A percentile compares a stretch with the other conserved stretches of the same genome.
These are phyloP conservation scores for Dufourea novaeangliae DNA, from an alignment of 1,140 invertebrate genomes.

Conservation along the genomic window DNA sequence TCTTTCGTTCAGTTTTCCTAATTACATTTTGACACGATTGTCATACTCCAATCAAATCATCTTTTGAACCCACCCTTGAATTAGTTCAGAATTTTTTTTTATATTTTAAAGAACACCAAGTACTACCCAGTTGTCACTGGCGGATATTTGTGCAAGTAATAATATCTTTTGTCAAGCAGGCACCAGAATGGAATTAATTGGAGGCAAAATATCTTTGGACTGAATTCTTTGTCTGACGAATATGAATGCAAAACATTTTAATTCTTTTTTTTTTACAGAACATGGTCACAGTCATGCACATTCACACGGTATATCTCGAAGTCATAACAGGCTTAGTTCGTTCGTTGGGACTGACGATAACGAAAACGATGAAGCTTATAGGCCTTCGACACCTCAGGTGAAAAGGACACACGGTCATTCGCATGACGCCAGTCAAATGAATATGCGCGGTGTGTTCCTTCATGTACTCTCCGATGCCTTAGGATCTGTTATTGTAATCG, in stretches of 20 bases:
- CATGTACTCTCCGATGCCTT: slow-evolving; percentile 98
- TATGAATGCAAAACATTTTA: background rate
- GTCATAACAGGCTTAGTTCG: slow-evolving; percentile 84
- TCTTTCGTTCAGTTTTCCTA: no score
- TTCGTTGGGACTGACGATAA: slow-evolving; percentile 89
- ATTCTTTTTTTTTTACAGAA: slow-evolving; percentile 82
- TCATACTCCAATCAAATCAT: no score
- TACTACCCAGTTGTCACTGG: no score
- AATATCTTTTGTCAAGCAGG: no score
- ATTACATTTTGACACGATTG: no score
- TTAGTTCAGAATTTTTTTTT: no score
- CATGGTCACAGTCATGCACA: slow-evolving; percentile 89
- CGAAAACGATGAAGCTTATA: slow-evolving; percentile 89
- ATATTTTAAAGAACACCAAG: no score
- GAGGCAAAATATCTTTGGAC: no score
- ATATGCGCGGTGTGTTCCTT: slow-evolving; percentile 98
- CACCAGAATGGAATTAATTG: no score
- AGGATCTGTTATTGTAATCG: slow-evolving; percentile 97
- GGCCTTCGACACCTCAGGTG: slow-evolving; percentile 77
- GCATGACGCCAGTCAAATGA: slow-evolving; percentile 92
- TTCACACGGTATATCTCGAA: slow-evolving; percentile 86
- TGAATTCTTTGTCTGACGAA: background rate
- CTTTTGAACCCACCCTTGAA: no score
- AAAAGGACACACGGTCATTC: slow-evolving; percentile 82
- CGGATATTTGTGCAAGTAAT: no score